phyloP scores from a whole-genome alignment of 2,113 vertebrate genomes.

The Narcine bancroftii region DNA sequence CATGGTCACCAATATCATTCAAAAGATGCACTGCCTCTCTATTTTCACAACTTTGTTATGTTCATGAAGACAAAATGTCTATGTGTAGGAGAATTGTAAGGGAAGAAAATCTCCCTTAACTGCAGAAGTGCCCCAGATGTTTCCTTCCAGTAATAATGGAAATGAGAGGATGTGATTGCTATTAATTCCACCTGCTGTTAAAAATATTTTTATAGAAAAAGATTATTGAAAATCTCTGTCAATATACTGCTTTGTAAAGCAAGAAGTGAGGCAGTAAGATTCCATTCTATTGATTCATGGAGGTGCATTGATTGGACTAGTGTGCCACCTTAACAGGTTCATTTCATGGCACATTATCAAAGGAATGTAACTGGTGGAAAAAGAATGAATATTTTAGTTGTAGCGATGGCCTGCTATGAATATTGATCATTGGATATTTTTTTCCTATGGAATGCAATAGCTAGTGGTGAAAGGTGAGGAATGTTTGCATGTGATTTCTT shows the following conservation, averaged over 20 bases:
- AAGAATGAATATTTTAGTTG: not conserved
- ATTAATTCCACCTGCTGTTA: not conserved
- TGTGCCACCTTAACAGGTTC: not conserved
- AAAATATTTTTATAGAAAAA: not conserved
- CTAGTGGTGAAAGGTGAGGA: not conserved
- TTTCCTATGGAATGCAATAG: not conserved
- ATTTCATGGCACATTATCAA: not conserved
- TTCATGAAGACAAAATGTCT: not conserved
- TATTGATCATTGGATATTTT: not conserved
- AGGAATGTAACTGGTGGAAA: not conserved
- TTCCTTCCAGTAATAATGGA: not conserved
- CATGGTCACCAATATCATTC: no score
- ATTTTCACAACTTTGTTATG: not conserved
- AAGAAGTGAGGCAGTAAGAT: not conserved
- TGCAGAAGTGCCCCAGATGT: not conserved
- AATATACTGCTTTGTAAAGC: not conserved
- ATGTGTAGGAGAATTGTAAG: not conserved
- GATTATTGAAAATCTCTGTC: not conserved
- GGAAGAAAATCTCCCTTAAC: not conserved
- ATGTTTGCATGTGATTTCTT: not conserved
- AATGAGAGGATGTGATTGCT: not conserved
- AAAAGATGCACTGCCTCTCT: no score
- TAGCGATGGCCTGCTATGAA: not conserved
- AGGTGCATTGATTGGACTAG: not conserved
- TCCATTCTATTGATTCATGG: not conserved